Evolutionary conservation across 1,140 invertebrate species (phyloP).

Genomic region (Drosophila repleta): DNA sequence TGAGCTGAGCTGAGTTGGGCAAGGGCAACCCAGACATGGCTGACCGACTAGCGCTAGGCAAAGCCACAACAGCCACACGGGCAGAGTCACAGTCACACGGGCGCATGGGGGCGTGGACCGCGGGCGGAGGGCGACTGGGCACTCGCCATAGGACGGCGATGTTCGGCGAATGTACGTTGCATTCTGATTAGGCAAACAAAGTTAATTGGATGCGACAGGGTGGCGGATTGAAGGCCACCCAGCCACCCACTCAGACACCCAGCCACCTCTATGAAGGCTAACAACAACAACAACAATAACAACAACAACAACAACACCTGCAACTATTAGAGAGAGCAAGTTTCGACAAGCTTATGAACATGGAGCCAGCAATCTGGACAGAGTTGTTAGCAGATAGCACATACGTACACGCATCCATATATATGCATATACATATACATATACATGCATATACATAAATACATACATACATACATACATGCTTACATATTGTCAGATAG

Average conservation of each 20-base stretch:
- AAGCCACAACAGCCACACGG: slow-evolving; percentile 11
- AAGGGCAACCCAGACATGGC: slow-evolving; percentile 42
- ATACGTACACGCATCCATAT: no score
- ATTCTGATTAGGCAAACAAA: slow-evolving; percentile 79
- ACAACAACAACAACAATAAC: slow-evolving; percentile 24
- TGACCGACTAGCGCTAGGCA: slow-evolving; percentile 34
- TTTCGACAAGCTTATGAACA: slow-evolving; percentile 26
- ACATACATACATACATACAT: no score
- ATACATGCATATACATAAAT: no score
- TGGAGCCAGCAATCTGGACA: slow-evolving; percentile 11
- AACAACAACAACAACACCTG: slow-evolving; percentile 14
- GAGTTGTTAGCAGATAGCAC: not conserved
- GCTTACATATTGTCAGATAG: no score
- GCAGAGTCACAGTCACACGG: not conserved
- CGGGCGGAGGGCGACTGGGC: no score
- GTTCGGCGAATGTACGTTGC: slow-evolving; percentile 42
- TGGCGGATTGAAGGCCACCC: slow-evolving; percentile 44
- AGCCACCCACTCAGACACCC: not conserved
- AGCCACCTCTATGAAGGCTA: slow-evolving; percentile 24
- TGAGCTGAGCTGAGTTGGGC: no score
- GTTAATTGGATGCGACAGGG: slow-evolving; percentile 71
- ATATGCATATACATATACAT: no score
- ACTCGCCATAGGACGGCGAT: slow-evolving; percentile 11
- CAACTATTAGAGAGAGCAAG: slow-evolving; percentile 24
- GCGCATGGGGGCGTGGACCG: no score